Evolutionary conservation across 2,888 invertebrate genomes (phyloP).

Genomic region (Phragmatobia fuliginosa): DNA sequence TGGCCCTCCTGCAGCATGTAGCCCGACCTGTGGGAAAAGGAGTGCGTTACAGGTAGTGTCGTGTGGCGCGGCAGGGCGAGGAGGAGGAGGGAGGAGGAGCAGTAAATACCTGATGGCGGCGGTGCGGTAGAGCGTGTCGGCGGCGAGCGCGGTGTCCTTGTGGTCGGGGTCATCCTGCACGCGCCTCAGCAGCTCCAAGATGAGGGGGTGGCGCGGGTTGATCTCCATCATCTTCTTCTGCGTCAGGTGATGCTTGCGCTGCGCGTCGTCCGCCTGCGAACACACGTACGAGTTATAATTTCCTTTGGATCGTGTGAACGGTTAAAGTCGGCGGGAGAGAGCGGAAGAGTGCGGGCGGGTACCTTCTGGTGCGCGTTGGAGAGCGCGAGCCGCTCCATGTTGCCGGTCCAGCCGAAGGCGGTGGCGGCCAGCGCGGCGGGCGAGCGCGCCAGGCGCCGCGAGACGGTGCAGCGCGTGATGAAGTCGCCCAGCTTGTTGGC

Average conservation of each 20-base stretch:
- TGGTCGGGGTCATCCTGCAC: conserved; percentile 93
- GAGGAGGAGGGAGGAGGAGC: neutral
- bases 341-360: conserved; percentile 92
- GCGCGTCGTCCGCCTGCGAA: conserved; percentile 93
- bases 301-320: too few species aligned
- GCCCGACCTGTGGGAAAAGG: conserved; percentile 88
- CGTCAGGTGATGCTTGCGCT: conserved; percentile 94
- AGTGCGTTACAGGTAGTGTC: neutral
- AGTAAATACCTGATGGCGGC: conserved; percentile 79
- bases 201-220: conserved; percentile 98
- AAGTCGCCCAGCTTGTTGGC: conserved; percentile 93
- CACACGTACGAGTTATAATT: conserved; percentile 86
- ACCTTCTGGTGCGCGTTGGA: conserved; percentile 98
- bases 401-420: conserved; percentile 99
- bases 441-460: conserved; percentile 95
- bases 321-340: too few species aligned
- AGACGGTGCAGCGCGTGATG: conserved; percentile 92
- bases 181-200: conserved; percentile 94
- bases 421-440: conserved; percentile 98
- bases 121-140: conserved; percentile 93
- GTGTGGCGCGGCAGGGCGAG: neutral
- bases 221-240: conserved; percentile 99
- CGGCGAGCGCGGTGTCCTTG: conserved; percentile 92
- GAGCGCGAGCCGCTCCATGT: conserved; percentile 98
- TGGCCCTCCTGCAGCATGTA: conserved; percentile 91